A percentile compares a stretch with the other conserved stretches of the same genome.
These are phyloP conservation scores for Pollenia amentaria DNA, from an alignment of 2,888 invertebrate species.

Conservation along the genomic window DNA sequence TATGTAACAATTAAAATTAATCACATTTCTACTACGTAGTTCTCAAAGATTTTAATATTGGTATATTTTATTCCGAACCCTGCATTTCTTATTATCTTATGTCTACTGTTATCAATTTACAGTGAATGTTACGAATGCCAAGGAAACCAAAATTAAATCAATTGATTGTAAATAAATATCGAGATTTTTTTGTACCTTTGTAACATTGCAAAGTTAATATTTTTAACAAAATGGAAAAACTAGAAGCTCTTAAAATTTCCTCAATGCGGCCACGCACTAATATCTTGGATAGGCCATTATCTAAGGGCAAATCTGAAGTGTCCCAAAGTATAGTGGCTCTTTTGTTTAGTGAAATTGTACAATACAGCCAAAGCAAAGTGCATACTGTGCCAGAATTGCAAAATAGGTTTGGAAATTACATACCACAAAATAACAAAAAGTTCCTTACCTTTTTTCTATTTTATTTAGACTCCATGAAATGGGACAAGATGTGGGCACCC, in stretches of 20 bases:
- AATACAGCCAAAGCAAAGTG: slow-evolving; percentile 98
- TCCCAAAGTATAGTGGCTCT: slow-evolving; percentile 97
- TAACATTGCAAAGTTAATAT: background rate
- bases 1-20: too few species aligned
- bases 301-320: slow-evolving; percentile 96
- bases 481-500: slow-evolving; percentile 97
- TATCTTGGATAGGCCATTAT: slow-evolving; percentile 95
- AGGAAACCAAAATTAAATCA: background rate
- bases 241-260: slow-evolving; percentile 83
- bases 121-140: slow-evolving; percentile 7
- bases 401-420: slow-evolving; percentile 88
- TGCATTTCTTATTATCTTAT: background rate
- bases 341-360: slow-evolving; percentile 98
- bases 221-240: slow-evolving; percentile 80
- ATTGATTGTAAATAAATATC: slow-evolving; percentile 16
- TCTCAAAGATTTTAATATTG: too few species aligned
- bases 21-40: too few species aligned
- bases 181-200: background rate
- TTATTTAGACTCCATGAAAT: slow-evolving; percentile 93
- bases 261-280: slow-evolving; percentile 83
- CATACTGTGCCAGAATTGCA: slow-evolving; percentile 98
- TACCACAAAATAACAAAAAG: background rate
- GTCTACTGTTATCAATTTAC: background rate
- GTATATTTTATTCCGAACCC: background rate
- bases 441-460: background rate